Percentiles rank a stretch among this genome's conserved stretches.
phyloP scores from a whole-genome alignment of 2,888 invertebrate species.

The Lasioglossum marginatum region DNA sequence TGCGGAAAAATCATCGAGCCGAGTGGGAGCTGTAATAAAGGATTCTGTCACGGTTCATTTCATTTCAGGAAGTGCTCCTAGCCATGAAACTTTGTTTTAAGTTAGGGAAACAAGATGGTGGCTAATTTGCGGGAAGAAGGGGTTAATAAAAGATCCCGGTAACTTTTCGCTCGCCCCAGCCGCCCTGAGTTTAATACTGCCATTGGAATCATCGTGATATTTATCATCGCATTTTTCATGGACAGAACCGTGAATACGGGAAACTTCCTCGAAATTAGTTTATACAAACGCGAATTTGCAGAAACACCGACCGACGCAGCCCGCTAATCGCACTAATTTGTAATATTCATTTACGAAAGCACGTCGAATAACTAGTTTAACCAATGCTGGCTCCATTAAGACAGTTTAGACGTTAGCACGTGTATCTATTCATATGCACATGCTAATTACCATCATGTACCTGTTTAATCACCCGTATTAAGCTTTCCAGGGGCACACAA shows the following conservation, averaged over 20 bases:
- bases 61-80: not conserved
- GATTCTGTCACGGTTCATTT: not conserved
- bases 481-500: constrained; percentile 28
- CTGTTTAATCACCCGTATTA: constrained; percentile 46
- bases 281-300: not conserved
- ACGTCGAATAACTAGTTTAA: constrained; percentile 28
- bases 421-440: constrained; percentile 38
- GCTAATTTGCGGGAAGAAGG: not conserved
- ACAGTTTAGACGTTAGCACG: constrained; percentile 20
- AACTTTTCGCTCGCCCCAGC: not conserved
- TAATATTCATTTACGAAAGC: not conserved
- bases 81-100: not conserved
- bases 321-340: not conserved
- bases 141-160: not conserved
- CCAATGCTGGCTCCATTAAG: constrained; percentile 32
- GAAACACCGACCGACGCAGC: not conserved
- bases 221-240: not conserved
- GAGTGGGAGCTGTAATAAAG: not conserved
- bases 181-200: not conserved
- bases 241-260: not conserved
- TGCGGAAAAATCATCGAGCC: not conserved
- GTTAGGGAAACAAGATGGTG: constrained; percentile 1
- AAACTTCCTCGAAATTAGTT: not conserved
- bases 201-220: not conserved
- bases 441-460: constrained; percentile 36